Base-by-base conservation (phyloP, 2,888 invertebrate species). In the Plutella xylostella region DNA sequence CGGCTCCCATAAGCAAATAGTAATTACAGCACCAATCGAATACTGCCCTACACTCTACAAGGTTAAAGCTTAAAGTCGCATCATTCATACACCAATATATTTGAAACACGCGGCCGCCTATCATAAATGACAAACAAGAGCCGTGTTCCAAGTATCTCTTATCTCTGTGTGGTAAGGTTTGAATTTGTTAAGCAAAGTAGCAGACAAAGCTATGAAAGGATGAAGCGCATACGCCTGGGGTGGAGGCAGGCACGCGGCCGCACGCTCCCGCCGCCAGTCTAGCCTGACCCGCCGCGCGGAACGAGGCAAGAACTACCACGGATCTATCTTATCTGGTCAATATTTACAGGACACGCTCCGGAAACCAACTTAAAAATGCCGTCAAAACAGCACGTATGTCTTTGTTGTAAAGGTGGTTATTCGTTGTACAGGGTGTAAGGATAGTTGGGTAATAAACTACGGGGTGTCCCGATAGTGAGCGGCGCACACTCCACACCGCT, bases 201-300 rank as follows among this genome's bases (percentile, higher is more conserved):
- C 35, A 17, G 17, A 43, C 48, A 38, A 45, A 31, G 3, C 25
- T 43, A 40, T n/a, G 14, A 57, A 62, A 57, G 58, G 51, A 51
- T 49, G 51, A 12, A 55, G 54, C 50, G 49, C 58, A 60, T 55
- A 58, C 69, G 65, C 65, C 63, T 58, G 53, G 51, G 55, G 56
- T 60, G 55, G 51, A 45, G 53, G 53, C 48, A 60, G 20, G 12
- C 83, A 80, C 80, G 82, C 79, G 77, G 77, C 76, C 64, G 71
- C 75, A 77, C 80, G 33, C 33, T 33, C 33, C 33, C 12, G n/a
- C 18, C 12, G 20, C 37, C 37, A 37, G 1, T 20, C 6, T 37
- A 20, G 9, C n/a, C 11, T 12, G 9, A 19, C 19, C 18, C 37
- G 12, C n/a, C 19, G 12, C 3, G 20, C 5, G 3, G 20, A n/a